Conservation (phyloP, 2,888 invertebrate species). For the Calliphora vomitoria region DNA sequence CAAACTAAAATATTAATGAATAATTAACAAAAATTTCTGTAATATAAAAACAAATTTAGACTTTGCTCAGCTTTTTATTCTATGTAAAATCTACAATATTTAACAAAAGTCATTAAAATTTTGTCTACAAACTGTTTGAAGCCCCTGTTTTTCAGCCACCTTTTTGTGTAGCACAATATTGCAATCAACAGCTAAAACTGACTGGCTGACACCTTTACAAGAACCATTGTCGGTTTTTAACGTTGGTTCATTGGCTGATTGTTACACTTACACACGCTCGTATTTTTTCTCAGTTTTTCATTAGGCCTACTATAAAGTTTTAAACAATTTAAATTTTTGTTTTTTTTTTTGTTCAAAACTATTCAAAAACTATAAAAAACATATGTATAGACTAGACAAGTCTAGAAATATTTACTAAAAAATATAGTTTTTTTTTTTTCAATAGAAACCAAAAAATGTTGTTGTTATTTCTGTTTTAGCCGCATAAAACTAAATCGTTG, state of each 20-base stretch:
- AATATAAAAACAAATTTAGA: no score
- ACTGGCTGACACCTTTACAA: conserved; percentile 23
- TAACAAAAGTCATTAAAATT: no score
- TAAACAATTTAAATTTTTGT: conserved; percentile 40
- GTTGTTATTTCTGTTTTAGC: conserved; percentile 14
- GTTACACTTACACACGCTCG: conserved; percentile 9
- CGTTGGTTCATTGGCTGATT: conserved; percentile 3
- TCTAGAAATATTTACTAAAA: conserved; percentile 11
- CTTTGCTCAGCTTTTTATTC: no score
- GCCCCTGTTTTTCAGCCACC: neutral
- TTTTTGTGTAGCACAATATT: conserved; percentile 1
- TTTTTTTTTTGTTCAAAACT: conserved; percentile 1
- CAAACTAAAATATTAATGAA: neutral
- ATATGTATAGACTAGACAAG: conserved; percentile 45
- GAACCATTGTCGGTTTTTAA: conserved; percentile 27
- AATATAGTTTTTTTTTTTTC: neutral
- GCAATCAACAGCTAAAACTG: conserved; percentile 35
- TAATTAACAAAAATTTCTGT: no score
- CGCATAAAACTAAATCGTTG: conserved; percentile 52
- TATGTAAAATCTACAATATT: no score
- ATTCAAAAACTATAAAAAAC: conserved; percentile 7
- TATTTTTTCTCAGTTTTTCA: conserved; percentile 39
- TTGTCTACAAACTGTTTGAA: neutral
- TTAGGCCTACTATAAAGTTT: conserved; percentile 59
- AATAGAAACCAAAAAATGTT: conserved; percentile 18